These are phyloP conservation scores for Turritopsis dohrnii DNA, from an alignment of 30 jellyfish, hydroid and myxozoan species.

Conservation along the genomic window DNA sequence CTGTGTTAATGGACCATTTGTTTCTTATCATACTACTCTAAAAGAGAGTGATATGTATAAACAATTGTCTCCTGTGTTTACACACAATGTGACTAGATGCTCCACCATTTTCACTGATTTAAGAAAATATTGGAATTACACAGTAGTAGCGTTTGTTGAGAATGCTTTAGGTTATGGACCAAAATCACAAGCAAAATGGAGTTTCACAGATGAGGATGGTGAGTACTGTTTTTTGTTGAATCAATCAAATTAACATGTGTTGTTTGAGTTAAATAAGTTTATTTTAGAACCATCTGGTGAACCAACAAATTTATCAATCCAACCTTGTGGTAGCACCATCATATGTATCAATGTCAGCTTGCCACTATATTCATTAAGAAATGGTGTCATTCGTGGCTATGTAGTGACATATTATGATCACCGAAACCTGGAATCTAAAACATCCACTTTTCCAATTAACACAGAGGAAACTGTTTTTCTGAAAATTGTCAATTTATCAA, in stretches of 20 bases:
- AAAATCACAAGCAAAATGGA: neutral
- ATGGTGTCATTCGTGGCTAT: neutral
- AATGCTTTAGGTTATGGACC: neutral
- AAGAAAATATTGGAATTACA: constrained; percentile 2
- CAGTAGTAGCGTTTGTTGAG: neutral
- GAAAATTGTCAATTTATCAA: neutral
- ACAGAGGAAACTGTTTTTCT: neutral
- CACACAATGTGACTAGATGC: neutral
- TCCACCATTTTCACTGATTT: neutral
- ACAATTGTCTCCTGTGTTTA: neutral
- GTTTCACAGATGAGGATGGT: neutral
- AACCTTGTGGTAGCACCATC: neutral
- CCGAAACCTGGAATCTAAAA: neutral
- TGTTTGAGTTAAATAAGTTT: too few relatives aligned
- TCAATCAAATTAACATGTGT: neutral
- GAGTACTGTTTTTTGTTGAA: neutral
- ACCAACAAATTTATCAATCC: neutral
- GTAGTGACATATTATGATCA: neutral
- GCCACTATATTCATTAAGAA: neutral
- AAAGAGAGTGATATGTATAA: neutral
- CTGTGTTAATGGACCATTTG: constrained; percentile 2
- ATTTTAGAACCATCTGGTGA: neutral
- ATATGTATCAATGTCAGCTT: neutral
- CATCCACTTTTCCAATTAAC: neutral
- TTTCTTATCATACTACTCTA: neutral